phyloP scores from a whole-genome alignment of 2,113 vertebrate species.

The Orthochromis indermauri region DNA sequence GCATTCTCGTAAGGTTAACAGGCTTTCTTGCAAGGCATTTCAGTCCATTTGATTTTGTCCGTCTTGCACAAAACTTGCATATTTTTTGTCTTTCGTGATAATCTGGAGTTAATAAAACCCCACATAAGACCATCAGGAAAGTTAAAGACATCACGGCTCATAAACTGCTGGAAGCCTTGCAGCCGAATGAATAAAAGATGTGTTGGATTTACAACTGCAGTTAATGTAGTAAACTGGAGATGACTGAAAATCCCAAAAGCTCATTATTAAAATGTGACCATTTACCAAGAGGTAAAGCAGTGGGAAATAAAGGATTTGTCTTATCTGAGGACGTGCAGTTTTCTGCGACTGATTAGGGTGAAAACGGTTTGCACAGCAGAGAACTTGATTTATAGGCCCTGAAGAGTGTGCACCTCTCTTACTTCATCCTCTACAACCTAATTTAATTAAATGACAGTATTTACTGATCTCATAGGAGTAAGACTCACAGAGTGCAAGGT shows the following conservation, averaged over 20 bases:
- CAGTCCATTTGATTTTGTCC: background rate
- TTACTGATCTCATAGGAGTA: background rate
- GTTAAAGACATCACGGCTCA: background rate
- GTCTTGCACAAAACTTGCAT: background rate
- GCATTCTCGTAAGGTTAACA: background rate
- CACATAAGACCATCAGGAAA: background rate
- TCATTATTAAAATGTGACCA: background rate
- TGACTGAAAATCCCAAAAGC: background rate
- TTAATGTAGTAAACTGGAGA: background rate
- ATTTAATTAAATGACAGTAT: background rate
- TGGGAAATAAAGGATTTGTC: background rate
- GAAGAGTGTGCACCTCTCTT: background rate
- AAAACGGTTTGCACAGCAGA: background rate
- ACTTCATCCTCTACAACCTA: background rate
- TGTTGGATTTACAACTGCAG: background rate
- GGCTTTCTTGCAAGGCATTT: background rate
- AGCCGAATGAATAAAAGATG: background rate
- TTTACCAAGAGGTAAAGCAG: background rate
- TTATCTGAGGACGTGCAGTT: background rate
- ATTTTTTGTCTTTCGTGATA: background rate
- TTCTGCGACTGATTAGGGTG: background rate
- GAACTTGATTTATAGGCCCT: background rate
- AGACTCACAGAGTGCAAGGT: background rate
- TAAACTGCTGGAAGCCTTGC: background rate
- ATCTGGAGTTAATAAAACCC: background rate